Evolutionary conservation across 2,888 invertebrate genomes (phyloP).

Genomic region (Andricus curvator): DNA sequence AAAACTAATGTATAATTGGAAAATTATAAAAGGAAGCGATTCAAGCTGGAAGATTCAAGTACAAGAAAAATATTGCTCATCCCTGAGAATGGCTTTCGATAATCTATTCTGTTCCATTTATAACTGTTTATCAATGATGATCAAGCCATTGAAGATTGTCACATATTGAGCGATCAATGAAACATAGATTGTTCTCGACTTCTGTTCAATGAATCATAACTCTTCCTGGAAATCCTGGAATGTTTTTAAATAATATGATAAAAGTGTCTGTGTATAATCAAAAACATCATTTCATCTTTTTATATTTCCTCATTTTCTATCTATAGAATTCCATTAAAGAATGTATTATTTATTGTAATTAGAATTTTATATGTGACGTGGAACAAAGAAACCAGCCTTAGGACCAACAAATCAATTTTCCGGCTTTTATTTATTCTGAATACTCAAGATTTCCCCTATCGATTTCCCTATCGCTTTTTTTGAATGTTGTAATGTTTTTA

Average conservation of each 20-base stretch:
- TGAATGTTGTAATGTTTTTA: background rate
- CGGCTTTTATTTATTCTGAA: no score
- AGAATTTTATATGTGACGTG: background rate
- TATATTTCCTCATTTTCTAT: no score
- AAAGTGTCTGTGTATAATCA: background rate
- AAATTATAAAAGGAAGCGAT: no score
- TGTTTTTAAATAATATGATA: background rate
- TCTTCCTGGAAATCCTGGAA: background rate
- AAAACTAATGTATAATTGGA: no score
- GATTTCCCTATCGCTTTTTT: no score
- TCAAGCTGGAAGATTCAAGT: background rate
- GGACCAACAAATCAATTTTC: no score
- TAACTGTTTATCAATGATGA: background rate
- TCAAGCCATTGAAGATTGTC: background rate
- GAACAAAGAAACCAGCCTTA: no score
- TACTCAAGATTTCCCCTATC: no score
- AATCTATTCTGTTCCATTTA: background rate
- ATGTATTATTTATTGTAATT: background rate
- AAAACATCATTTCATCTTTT: background rate
- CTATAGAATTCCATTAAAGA: background rate
- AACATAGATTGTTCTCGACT: background rate
- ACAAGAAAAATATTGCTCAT: background rate
- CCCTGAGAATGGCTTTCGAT: background rate
- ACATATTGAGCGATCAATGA: background rate
- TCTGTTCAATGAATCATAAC: no score